Conservation (phyloP, 1,140 invertebrate genomes). For the Neocloeon triangulifer region DNA sequence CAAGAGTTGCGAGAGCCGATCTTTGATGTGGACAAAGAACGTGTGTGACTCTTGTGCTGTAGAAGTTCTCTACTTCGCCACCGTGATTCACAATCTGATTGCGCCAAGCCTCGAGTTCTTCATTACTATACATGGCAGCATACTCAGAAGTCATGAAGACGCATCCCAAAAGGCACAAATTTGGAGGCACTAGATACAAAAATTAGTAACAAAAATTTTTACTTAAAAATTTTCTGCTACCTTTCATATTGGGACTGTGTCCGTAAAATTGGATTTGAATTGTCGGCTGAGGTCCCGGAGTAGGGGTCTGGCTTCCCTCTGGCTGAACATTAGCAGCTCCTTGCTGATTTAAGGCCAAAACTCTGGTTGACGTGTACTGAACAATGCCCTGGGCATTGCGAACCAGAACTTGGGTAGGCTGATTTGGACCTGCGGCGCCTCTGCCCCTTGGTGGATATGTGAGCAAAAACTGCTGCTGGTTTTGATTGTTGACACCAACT, state of each 20-base stretch:
- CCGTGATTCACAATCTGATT: conserved; percentile 67
- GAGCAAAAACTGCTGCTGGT: too few relatives aligned
- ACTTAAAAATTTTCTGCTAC: conserved; percentile 13
- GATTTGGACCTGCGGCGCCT: conserved; percentile 4
- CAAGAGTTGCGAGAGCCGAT: conserved; percentile 59
- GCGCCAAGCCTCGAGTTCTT: conserved; percentile 37
- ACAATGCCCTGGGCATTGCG: conserved; percentile 15
- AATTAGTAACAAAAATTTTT: neutral
- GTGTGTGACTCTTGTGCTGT: conserved; percentile 70
- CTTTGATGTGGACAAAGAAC: conserved; percentile 75
- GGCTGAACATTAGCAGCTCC: conserved; percentile 5
- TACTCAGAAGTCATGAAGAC: conserved; percentile 72
- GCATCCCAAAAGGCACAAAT: conserved; percentile 76
- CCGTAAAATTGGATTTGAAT: conserved; percentile 53
- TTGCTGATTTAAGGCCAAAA: conserved; percentile 9
- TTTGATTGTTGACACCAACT: too few relatives aligned
- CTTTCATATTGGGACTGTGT: conserved; percentile 63
- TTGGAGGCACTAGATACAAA: conserved; percentile 50
- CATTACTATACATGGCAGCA: conserved; percentile 19
- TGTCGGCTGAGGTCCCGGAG: conserved; percentile 10
- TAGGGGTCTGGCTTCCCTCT: neutral
- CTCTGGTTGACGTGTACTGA: too few relatives aligned
- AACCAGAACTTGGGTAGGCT: conserved; percentile 21
- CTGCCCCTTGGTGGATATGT: too few relatives aligned
- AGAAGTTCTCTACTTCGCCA: conserved; percentile 67